A percentile compares a stretch with the other conserved stretches of the same genome.
Conservation (phyloP, 2,113 vertebrate genomes). For the Corythaixoides concolor region DNA sequence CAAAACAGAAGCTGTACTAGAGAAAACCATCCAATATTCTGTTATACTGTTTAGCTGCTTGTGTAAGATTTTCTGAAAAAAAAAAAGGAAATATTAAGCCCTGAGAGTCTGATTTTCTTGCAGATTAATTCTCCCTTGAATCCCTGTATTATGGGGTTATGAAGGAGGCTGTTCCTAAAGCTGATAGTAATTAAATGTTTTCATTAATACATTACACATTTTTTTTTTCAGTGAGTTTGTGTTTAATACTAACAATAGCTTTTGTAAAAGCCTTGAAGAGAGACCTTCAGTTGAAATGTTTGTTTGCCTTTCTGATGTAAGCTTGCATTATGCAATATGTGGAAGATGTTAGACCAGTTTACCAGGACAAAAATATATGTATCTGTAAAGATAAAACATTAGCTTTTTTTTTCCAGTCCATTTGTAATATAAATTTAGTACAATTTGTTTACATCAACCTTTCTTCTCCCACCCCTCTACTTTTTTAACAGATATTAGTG, state of each 20-base stretch:
- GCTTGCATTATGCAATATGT: background rate
- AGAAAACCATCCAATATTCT: background rate
- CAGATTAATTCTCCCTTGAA: background rate
- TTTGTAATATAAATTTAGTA: background rate
- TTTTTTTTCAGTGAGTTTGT: background rate
- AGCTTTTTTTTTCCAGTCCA: background rate
- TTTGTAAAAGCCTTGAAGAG: background rate
- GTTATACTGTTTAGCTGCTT: background rate
- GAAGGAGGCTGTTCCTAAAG: background rate
- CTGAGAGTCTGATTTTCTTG: background rate
- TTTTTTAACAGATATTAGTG: background rate
- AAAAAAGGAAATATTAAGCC: background rate
- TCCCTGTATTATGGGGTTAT: background rate
- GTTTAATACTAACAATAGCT: background rate
- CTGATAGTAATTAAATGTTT: background rate
- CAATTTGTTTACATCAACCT: background rate
- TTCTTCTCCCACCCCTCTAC: accelerated
- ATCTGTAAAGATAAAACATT: background rate
- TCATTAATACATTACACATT: background rate
- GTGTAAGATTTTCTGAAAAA: background rate
- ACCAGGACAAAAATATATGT: background rate
- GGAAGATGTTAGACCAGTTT: background rate
- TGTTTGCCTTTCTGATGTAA: background rate
- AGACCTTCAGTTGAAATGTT: background rate
- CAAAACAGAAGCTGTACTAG: background rate